phyloP scores from a whole-genome alignment of 2,888 invertebrate species.

The Sepioteuthis lessoniana region DNA sequence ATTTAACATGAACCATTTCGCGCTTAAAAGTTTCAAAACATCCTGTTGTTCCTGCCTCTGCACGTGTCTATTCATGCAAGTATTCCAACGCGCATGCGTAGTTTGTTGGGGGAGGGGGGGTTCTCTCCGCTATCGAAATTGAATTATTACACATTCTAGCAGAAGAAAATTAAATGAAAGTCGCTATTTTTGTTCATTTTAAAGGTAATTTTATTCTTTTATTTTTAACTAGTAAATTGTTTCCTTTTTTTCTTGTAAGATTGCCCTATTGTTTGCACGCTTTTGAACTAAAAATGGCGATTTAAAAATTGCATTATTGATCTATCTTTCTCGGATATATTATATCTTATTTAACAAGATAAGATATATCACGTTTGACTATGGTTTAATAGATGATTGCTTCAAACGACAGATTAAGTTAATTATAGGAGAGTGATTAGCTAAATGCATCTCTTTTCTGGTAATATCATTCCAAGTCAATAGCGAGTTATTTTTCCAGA shows the following conservation, averaged over 20 bases:
- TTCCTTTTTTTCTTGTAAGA: neutral
- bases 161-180: conserved; percentile 2
- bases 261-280: neutral
- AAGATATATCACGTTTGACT: no score
- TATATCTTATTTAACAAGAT: neutral
- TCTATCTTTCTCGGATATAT: neutral
- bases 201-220: no score
- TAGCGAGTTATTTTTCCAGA: no score
- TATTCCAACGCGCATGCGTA: neutral
- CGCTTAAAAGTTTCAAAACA: neutral
- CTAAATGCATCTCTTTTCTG: no score
- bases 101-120: no score
- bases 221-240: neutral
- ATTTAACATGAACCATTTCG: neutral
- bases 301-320: neutral
- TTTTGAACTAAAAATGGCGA: neutral
- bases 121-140: neutral
- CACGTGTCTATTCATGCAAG: neutral
- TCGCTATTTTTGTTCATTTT: neutral
- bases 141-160: neutral
- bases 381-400: no score
- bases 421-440: no score
- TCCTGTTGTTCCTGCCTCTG: neutral
- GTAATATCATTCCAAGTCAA: no score
- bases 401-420: no score